A percentile compares a stretch with the other conserved stretches of the same genome.
phyloP scores from a whole-genome alignment of 2,113 vertebrate genomes.

The Plotosus lineatus region DNA sequence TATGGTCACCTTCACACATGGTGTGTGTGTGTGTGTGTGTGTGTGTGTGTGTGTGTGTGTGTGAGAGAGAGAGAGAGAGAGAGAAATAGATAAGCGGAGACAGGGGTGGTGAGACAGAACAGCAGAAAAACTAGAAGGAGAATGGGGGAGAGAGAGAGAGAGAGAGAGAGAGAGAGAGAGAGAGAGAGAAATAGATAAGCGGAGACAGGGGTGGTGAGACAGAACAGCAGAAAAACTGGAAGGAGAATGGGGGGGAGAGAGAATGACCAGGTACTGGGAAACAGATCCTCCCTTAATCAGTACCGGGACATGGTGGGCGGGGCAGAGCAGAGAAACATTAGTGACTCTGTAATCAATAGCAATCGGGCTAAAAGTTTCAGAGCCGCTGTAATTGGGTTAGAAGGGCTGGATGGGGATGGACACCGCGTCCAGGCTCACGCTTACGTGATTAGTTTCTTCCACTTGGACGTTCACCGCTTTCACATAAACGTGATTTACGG shows the following conservation, averaged over 20 bases:
- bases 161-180: neutral
- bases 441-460: neutral
- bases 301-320: neutral
- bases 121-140: neutral
- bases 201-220: conserved; percentile 7
- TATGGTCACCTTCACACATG: no score
- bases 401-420: conserved; percentile 6
- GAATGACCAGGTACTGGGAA: conserved; percentile 3
- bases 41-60: neutral
- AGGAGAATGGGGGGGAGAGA: neutral
- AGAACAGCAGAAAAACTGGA: neutral
- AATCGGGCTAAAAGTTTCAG: conserved; percentile 57
- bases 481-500: neutral
- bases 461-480: conserved; percentile 6
- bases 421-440: neutral
- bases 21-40: conserved; percentile 4
- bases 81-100: neutral
- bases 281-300: conserved; percentile 12
- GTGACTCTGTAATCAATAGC: conserved; percentile 53
- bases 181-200: neutral
- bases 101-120: conserved; percentile 12
- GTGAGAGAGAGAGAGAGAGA: neutral
- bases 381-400: conserved; percentile 46
- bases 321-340: neutral
- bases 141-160: neutral